Percentiles rank a stretch among this genome's conserved stretches.
Evolutionary conservation across 1,140 invertebrate species (phyloP).

Genomic region (Acromyrmex heyeri): DNA sequence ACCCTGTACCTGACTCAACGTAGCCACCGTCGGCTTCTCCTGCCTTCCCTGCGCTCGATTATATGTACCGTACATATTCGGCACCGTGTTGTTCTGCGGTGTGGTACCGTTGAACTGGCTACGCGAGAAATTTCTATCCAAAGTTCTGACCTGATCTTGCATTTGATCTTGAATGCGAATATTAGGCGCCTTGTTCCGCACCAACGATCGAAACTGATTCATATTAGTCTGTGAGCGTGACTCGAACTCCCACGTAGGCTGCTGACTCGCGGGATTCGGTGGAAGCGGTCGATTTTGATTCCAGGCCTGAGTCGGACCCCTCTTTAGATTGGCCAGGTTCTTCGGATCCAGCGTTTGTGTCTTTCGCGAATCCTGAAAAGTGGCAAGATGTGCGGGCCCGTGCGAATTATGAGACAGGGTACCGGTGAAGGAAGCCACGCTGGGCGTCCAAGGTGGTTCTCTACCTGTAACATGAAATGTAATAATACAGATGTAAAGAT

Average conservation of each 20-base stretch:
- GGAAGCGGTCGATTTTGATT: slow-evolving; percentile 84
- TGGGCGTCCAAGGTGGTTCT: slow-evolving; percentile 86
- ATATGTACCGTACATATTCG: slow-evolving; percentile 86
- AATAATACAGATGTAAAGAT: background rate
- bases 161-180: slow-evolving; percentile 84
- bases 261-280: slow-evolving; percentile 79
- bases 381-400: slow-evolving; percentile 83
- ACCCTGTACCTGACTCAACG: slow-evolving; percentile 85
- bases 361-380: slow-evolving; percentile 85
- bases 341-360: slow-evolving; percentile 85
- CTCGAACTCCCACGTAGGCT: slow-evolving; percentile 85
- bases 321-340: slow-evolving; percentile 84
- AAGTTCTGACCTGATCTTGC: slow-evolving; percentile 85
- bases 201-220: slow-evolving; percentile 85
- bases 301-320: slow-evolving; percentile 83
- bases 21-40: slow-evolving; percentile 83
- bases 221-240: slow-evolving; percentile 85
- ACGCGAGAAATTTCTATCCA: slow-evolving; percentile 84
- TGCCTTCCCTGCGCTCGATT: slow-evolving; percentile 83
- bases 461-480: slow-evolving; percentile 76
- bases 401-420: slow-evolving; percentile 85
- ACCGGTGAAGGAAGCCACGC: slow-evolving; percentile 84
- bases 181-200: slow-evolving; percentile 83
- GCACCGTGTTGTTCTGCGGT: slow-evolving; percentile 81
- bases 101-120: slow-evolving; percentile 82